Evolutionary conservation across 2,113 vertebrate species (phyloP), one percentile per base, ranked within the genome.

Genomic region (Girardinichthys multiradiatus): DNA sequence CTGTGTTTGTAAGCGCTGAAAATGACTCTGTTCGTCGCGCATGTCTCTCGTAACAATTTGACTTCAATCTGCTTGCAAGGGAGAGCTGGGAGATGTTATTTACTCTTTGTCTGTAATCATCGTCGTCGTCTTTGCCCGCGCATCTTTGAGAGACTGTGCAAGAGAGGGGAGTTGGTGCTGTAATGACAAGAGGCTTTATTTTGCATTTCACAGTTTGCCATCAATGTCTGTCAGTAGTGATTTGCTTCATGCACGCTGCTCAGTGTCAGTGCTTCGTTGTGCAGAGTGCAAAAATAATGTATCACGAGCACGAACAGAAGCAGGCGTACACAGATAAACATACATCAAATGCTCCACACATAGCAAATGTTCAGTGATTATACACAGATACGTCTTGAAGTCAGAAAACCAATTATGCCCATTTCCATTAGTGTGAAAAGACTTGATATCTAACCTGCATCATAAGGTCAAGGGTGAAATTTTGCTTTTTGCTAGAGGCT

Each of bases 31-130:
- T 77, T 88, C 80, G 65, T 78, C 27, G 84, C 10, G 79, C 76
- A 72, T 54, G 72, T 79, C 80, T 89, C 82, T 91, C 83, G 67
- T 66, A 88, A 84, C 85, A 83, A 82, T 89, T 86, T 83, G 69
- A 83, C 80, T 86, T 91, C 86, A 87, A 89, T 86, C 78, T 86
- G 77, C 74, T 82, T 84, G 79, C 33, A 68, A 86, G 83, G 84
- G 83, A 76, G 87, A 84, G 82, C 83, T 80, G 84, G 77, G 87
- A 91, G 84, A 85, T 89, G 83, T 88, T 90, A 90, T 89, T 89
- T 89, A 85, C 84, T 89, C 48, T 90, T 90, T 92, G 91, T 91
- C 87, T 91, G 86, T 90, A 91, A 93, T 92, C 87, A 91, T 90
- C 78, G 82, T 70, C n/a, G n/a, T n/a, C 39, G 89, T 86, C 88